Conservation (phyloP, 2,797 vertebrate genomes). For the Danio tinwini region DNA sequence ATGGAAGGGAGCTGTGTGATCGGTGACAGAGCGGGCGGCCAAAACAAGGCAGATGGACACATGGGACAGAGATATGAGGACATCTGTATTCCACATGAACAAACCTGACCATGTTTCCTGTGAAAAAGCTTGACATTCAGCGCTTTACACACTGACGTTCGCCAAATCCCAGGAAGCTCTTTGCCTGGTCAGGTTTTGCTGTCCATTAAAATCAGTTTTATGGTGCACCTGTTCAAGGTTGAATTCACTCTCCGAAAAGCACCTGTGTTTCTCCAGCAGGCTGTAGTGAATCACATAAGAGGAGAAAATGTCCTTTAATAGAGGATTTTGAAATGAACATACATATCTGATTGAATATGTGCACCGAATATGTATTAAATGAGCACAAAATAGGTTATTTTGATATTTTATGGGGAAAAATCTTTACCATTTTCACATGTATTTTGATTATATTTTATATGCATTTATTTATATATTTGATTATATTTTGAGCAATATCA, state of each 20-base stretch:
- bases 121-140: constrained; percentile 36
- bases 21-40: constrained; percentile 6
- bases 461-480: too few species aligned
- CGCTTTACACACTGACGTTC: constrained; percentile 17
- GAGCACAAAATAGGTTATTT: neutral
- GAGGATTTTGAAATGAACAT: constrained; percentile 14
- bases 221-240: constrained; percentile 20
- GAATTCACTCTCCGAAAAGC: neutral
- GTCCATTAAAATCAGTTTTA: constrained; percentile 40
- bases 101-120: constrained; percentile 26
- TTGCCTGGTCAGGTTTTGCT: constrained; percentile 36
- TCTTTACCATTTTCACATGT: neutral
- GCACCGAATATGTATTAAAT: constrained; percentile 28
- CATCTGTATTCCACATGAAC: constrained; percentile 42
- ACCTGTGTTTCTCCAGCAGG: constrained; percentile 21
- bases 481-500: too few species aligned
- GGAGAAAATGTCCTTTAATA: constrained; percentile 35
- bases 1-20: constrained; percentile 12
- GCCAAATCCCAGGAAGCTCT: constrained; percentile 39
- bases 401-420: neutral
- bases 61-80: constrained; percentile 24
- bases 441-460: too few species aligned
- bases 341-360: neutral
- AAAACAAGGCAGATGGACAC: constrained; percentile 18
- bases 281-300: constrained; percentile 4